Conservation (phyloP, 2,113 vertebrate genomes). For the Girardinichthys multiradiatus region DNA sequence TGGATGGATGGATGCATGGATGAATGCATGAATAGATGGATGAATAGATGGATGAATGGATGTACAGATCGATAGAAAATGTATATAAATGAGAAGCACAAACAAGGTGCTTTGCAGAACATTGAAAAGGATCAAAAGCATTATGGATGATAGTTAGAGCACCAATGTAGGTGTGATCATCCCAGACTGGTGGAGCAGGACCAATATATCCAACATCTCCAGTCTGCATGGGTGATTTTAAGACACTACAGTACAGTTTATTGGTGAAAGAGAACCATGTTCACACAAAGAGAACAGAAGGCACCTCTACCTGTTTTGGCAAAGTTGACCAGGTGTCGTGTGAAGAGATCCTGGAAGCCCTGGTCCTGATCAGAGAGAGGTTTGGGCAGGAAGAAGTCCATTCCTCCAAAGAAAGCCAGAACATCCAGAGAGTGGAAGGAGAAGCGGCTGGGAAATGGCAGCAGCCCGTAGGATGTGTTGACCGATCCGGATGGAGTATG, state of each 20-base stretch:
- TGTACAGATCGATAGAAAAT: too few species aligned
- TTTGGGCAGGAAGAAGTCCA: slow-evolving; percentile 60
- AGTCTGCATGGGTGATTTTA: not conserved
- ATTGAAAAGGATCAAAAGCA: too few species aligned
- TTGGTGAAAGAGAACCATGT: not conserved
- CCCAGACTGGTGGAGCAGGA: too few species aligned
- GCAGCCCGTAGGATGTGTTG: not conserved
- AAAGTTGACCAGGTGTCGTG: slow-evolving; percentile 71
- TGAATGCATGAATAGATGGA: too few species aligned
- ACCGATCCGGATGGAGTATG: slow-evolving; percentile 73
- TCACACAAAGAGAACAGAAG: not conserved
- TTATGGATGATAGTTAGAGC: too few species aligned
- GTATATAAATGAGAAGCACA: too few species aligned
- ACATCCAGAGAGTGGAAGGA: slow-evolving; percentile 79
- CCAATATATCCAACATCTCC: too few species aligned
- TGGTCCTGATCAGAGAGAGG: slow-evolving; percentile 56
- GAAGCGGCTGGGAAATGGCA: slow-evolving; percentile 76
- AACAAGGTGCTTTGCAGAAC: too few species aligned
- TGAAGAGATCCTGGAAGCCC: slow-evolving; percentile 73
- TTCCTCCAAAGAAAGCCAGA: slow-evolving; percentile 73
- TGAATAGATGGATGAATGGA: too few species aligned
- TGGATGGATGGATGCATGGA: too few species aligned
- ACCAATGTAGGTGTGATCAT: too few species aligned
- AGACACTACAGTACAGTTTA: not conserved
- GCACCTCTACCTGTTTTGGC: slow-evolving; percentile 73